phyloP scores from a whole-genome alignment of 2,113 vertebrate species.

The Chroicocephalus ridibundus region DNA sequence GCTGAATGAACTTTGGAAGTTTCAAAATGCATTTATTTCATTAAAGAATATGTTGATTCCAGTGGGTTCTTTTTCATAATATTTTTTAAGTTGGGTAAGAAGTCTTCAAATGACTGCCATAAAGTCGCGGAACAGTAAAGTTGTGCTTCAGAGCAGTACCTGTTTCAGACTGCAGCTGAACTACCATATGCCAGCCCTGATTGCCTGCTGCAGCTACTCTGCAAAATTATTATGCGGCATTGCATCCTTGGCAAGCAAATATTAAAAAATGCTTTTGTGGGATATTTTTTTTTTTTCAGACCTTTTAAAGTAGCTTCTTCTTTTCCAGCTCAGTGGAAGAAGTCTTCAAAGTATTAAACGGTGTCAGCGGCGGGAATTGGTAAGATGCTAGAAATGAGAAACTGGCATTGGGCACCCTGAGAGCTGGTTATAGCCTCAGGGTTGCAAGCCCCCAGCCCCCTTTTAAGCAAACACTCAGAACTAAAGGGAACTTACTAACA shows the following conservation, averaged over 20 bases:
- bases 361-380: background rate
- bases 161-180: background rate
- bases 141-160: background rate
- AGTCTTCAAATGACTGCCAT: background rate
- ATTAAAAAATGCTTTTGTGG: background rate
- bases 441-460: background rate
- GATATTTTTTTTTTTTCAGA: background rate
- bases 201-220: background rate
- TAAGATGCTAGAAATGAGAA: background rate
- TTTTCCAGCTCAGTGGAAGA: background rate
- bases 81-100: background rate
- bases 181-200: background rate
- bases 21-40: background rate
- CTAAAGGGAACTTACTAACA: background rate
- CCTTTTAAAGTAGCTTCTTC: background rate
- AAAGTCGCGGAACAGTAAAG: background rate
- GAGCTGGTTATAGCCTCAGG: background rate
- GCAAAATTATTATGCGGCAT: background rate
- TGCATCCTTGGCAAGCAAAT: background rate
- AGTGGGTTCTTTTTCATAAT: background rate
- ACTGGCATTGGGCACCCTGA: background rate
- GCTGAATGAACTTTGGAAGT: slow-evolving; percentile 35
- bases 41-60: background rate
- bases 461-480: slow-evolving; percentile 31
- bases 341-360: background rate